A percentile compares a stretch with the other conserved stretches of the same genome.
Evolutionary conservation across 2,888 invertebrate genomes (phyloP).

Genomic region (Lagria hirta): DNA sequence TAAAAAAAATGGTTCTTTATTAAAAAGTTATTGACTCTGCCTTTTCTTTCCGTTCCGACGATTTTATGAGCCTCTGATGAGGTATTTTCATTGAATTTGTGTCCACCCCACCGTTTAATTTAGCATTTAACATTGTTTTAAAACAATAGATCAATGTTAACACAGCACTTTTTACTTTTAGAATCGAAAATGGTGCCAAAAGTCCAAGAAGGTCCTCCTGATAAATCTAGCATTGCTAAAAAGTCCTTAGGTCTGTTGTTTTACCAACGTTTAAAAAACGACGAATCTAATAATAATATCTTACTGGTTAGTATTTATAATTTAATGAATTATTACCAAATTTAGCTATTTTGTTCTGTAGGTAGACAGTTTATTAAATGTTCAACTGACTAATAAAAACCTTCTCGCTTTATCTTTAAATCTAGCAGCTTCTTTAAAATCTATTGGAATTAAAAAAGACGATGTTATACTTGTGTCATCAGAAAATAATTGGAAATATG

Average conservation of each 20-base stretch:
- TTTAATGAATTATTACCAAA: neutral
- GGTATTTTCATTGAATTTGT: too few species aligned
- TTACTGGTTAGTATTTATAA: neutral
- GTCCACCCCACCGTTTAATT: too few species aligned
- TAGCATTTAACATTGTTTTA: too few species aligned
- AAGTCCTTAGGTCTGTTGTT: conserved; percentile 3
- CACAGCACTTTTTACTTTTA: too few species aligned
- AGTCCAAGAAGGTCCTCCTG: conserved; percentile 5
- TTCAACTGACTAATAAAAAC: conserved; percentile 4
- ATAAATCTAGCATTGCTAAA: neutral
- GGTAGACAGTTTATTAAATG: conserved; percentile 27
- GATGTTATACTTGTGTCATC: conserved; percentile 15
- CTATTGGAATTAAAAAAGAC: conserved; percentile 8
- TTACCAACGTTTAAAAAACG: conserved; percentile 2
- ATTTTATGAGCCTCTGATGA: too few species aligned
- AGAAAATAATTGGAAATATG: conserved; percentile 12
- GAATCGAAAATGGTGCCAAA: too few species aligned
- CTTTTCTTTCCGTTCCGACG: too few species aligned
- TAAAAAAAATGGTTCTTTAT: too few species aligned
- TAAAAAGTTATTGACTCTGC: too few species aligned
- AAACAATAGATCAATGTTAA: too few species aligned
- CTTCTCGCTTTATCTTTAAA: conserved; percentile 1
- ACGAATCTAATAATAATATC: neutral
- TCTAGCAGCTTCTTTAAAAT: conserved; percentile 2
- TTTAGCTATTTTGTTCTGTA: conserved; percentile 2